Percentiles rank a stretch among this genome's conserved stretches.
phyloP scores from a whole-genome alignment of 2,113 vertebrate genomes.

The Chelonoidis abingdonii region DNA sequence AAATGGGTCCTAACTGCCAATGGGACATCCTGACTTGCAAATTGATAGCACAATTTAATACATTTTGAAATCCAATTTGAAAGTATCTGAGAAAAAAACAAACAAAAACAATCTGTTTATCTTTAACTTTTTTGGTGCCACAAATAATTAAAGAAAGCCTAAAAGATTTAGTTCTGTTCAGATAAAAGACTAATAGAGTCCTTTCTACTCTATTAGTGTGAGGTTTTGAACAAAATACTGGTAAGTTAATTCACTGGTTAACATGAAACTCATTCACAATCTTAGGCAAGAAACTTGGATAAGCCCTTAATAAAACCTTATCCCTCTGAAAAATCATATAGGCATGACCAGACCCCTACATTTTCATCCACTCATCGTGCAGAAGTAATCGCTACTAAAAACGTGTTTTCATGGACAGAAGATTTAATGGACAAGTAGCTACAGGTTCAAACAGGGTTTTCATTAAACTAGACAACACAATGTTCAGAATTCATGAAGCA shows the following conservation, averaged over 20 bases:
- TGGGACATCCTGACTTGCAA: neutral
- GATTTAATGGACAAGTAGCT: neutral
- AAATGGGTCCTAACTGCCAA: neutral
- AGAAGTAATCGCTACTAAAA: neutral
- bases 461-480: too few species aligned
- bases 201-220: neutral
- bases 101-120: neutral
- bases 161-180: neutral
- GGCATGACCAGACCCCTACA: neutral
- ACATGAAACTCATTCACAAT: neutral
- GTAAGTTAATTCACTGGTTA: neutral
- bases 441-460: too few species aligned
- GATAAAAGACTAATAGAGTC: neutral
- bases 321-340: neutral
- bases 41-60: neutral
- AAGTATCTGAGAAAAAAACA: neutral
- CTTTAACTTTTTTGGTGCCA: neutral
- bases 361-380: neutral
- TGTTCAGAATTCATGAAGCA: too few species aligned
- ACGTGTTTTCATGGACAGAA: neutral
- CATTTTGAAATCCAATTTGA: neutral
- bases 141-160: neutral
- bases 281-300: neutral
- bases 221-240: neutral
- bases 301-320: neutral